Evolutionary conservation across 2,797 vertebrate species (phyloP), one percentile per base, ranked within the genome.

Genomic region (Sternarchorhynchus goeldii): DNA sequence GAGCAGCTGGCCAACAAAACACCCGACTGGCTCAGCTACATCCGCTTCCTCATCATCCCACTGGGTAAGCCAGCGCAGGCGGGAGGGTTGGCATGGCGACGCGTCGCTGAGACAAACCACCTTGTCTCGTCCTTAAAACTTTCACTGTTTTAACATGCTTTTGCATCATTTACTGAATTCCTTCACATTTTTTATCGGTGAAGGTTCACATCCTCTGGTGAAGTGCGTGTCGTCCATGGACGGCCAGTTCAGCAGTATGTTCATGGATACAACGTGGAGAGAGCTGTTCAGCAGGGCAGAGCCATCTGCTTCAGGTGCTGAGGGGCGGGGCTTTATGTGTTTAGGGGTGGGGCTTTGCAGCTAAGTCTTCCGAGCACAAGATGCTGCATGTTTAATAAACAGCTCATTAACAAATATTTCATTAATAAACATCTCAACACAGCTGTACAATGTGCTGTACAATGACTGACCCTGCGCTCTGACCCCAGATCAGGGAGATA

Each of bases 1-100:
- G 93, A 94, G 87, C 93, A 93, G 88, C 89, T 94, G 80, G 93
- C 93, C 82, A 94, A 93, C 85, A 94, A 94, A 87, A 94, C 93
- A 0, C 93, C 93, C 0, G 93, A 94, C 82, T 94, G 93, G 93
- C 92, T 94, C 50, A 92, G 88, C 76, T 94, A 94, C 85, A 93
- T 94, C 32, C 93, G 93, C 80, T 94, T 94, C 81, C 85, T 94
- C 80, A 89, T 94, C 83, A 91, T 94, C 81, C 93, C 93, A 31
- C 90, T 94, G 0, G 93, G 93, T 93, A 85, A 55, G 81, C 8
- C 45, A 50, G 6, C 21, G 3, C n/a, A 7, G 5, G 1, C 5
- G 4, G 25, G n/a, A 59, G 4, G 1, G 20, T 1, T 21, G 21
- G 10, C 2, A 5, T 29, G 7, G 10, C 3, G 7, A 21, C 3